These are phyloP conservation scores for Carcinoscorpius rotundicauda DNA, from an alignment of 1,140 invertebrate species.

Conservation along the genomic window DNA sequence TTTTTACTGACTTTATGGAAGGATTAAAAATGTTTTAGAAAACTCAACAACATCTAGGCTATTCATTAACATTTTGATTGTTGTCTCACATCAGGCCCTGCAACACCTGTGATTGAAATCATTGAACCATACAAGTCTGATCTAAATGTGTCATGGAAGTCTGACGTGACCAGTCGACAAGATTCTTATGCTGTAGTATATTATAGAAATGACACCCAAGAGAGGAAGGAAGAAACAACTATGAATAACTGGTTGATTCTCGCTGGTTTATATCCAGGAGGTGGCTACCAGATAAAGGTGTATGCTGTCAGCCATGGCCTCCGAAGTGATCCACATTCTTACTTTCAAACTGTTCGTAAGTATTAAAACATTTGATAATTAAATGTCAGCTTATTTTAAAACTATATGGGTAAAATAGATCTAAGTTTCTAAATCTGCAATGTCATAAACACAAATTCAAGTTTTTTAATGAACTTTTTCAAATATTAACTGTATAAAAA, in stretches of 20 bases:
- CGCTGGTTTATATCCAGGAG: conserved; percentile 66
- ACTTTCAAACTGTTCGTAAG: conserved; percentile 74
- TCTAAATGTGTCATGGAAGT: conserved; percentile 83
- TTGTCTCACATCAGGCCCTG: conserved; percentile 38
- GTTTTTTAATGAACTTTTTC: too few species aligned
- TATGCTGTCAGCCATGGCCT: conserved; percentile 75
- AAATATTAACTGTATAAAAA: too few species aligned
- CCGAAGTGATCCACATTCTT: conserved; percentile 68
- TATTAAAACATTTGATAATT: too few species aligned
- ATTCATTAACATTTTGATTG: too few species aligned
- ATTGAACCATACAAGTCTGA: conserved; percentile 42
- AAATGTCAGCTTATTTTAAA: too few species aligned
- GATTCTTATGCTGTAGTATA: conserved; percentile 75
- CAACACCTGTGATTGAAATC: conserved; percentile 75
- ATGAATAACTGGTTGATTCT: conserved; percentile 57
- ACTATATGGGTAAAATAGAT: too few species aligned
- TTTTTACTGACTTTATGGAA: too few species aligned
- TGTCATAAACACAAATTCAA: too few species aligned
- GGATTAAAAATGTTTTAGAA: too few species aligned
- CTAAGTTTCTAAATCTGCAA: too few species aligned
- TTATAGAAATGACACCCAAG: conserved; percentile 62
- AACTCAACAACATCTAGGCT: too few species aligned
- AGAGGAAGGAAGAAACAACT: conserved; percentile 35
- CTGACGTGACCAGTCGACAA: conserved; percentile 78
- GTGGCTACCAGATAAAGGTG: conserved; percentile 75